phyloP scores from a whole-genome alignment of 2,797 vertebrate species.

The Manis javanica region DNA sequence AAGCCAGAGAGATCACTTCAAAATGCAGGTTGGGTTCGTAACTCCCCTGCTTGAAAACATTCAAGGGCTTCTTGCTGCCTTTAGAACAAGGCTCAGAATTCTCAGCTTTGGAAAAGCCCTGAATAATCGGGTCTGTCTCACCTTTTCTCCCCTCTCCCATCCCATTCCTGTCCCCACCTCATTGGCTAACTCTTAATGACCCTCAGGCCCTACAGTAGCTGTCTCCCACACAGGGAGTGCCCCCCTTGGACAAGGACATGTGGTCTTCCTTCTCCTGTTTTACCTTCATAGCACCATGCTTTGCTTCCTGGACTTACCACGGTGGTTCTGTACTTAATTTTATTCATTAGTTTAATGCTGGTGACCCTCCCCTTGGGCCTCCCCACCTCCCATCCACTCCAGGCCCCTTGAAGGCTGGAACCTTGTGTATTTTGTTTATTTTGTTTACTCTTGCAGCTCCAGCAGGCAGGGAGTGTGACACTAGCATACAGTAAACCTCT shows the following conservation, averaged over 20 bases:
- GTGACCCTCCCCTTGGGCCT: fast-evolving
- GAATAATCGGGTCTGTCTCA: neutral
- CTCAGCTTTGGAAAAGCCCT: neutral
- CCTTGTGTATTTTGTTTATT: neutral
- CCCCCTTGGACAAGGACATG: neutral
- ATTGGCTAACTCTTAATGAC: neutral
- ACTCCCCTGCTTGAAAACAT: neutral
- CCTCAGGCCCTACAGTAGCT: neutral
- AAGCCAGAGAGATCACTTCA: neutral
- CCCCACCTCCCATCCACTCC: neutral
- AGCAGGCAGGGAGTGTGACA: neutral
- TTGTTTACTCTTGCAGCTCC: neutral
- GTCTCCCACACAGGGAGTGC: neutral
- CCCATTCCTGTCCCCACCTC: neutral
- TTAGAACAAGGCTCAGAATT: neutral
- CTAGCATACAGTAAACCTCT: neutral
- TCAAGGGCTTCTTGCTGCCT: neutral
- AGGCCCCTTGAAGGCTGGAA: neutral
- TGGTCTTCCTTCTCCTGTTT: neutral
- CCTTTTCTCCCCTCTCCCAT: neutral
- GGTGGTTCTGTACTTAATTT: neutral
- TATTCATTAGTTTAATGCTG: neutral
- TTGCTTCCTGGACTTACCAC: neutral
- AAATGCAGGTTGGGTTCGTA: neutral
- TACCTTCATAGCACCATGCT: neutral